Evolutionary conservation across 2,113 vertebrate genomes (phyloP).

Genomic region (Cyanoliseus patagonus): DNA sequence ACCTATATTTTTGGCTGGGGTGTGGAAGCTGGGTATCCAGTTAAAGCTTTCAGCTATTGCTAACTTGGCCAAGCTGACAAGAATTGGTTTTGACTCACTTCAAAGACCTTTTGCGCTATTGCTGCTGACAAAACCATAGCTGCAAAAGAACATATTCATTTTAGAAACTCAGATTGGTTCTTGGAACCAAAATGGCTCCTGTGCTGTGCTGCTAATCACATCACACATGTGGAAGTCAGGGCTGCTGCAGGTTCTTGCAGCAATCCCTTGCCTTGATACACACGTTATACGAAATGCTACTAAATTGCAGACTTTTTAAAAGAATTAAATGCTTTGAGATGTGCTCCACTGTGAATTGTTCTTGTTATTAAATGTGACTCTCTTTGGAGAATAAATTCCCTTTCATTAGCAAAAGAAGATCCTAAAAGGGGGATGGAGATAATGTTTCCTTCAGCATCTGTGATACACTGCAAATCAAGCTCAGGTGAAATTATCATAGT

Average conservation of each 20-base stretch:
- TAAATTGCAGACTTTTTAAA: background rate
- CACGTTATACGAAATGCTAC: background rate
- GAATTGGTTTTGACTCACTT: background rate
- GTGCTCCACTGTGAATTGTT: background rate
- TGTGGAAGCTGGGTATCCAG: background rate
- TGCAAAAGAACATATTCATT: background rate
- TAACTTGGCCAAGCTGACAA: background rate
- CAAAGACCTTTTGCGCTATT: background rate
- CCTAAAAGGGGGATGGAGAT: background rate
- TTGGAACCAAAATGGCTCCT: background rate
- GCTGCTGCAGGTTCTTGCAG: background rate
- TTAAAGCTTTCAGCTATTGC: background rate
- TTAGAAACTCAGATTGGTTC: background rate
- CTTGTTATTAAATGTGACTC: background rate
- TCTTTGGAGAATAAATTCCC: background rate
- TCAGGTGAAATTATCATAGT: accelerated
- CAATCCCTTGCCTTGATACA: background rate
- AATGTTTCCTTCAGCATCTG: background rate
- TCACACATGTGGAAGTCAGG: background rate
- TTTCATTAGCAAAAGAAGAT: background rate
- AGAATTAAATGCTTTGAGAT: background rate
- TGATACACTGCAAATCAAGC: accelerated
- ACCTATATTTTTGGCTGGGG: background rate
- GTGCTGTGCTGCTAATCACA: background rate
- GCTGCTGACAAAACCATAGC: background rate